Base-by-base conservation (phyloP, 2,113 vertebrate species). In the Megaleporinus macrocephalus region DNA sequence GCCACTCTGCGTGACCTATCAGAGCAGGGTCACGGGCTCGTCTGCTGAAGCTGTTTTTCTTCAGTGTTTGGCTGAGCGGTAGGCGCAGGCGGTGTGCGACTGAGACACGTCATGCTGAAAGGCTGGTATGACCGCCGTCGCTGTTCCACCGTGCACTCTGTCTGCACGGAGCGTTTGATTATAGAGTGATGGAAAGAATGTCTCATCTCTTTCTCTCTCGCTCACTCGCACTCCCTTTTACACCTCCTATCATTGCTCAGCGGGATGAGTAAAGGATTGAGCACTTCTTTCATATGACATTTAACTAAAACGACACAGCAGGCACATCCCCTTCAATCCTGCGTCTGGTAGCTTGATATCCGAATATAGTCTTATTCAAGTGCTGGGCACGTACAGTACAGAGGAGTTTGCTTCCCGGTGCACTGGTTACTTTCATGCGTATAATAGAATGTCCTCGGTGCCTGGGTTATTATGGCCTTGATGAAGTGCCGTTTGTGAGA, bases 401-500 rank as follows among this genome's bases (percentile, higher is more conserved):
- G 62, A 33, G 24, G 62, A 30, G 73, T 59, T 59, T 44, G 33
- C 61, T 26, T 66, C 79, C 70, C 59, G 24, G 70, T 73, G 79
- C 26, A 61, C 71, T 74, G 18, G 29, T 81, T 55, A 66, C 73
- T 55, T 61, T 76, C 73, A 69, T 69, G 62, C 62, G 5, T 53
- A 29, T 59, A 75, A 57, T 49, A 53, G 72, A 63, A 41, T 74
- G 80, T 69, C 80, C 61, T 82, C 62, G 13, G 55, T 41, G 51
- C 75, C 36, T 59, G 51, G 0, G 26, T 57, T 36, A 76, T 82
- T 76, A 69, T 76, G 63, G 24, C 73, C 51, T 69, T 82, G 80
- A 82, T 82, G 80, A 76, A 82, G 73, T 82, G 73, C 49, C 22
- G 73, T 76, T 76, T 68, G 33, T 49, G 53, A 69, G 73, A 76